These are phyloP conservation scores for Lepilemur septentrionalis DNA, from an alignment of 2,797 vertebrate genomes.

Conservation along the genomic window DNA sequence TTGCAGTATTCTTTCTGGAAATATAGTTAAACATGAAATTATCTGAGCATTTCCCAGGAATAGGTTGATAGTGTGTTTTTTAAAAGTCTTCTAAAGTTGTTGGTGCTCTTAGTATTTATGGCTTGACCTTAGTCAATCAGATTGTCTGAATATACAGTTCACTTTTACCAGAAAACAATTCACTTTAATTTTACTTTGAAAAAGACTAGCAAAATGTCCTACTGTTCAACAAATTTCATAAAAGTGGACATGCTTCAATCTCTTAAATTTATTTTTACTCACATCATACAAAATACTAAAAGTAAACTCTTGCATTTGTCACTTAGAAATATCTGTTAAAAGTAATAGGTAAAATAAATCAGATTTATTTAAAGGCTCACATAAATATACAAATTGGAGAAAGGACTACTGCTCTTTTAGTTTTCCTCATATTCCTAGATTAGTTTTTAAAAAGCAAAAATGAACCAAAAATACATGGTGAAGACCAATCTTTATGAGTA, in stretches of 20 bases:
- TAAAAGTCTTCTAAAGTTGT: neutral
- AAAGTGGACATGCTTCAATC: neutral
- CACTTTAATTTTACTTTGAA: neutral
- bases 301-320: neutral
- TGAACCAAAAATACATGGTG: neutral
- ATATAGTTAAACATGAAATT: neutral
- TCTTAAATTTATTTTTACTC: conserved; percentile 4
- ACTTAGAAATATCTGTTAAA: neutral
- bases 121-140: neutral
- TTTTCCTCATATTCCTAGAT: neutral
- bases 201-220: conserved; percentile 8
- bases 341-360: neutral
- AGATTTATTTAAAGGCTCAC: neutral
- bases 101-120: neutral
- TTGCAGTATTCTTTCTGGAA: neutral
- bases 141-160: neutral
- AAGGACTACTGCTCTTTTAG: neutral
- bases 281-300: neutral
- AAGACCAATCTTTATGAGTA: conserved; percentile 50
- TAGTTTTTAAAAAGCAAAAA: neutral
- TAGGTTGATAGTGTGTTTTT: neutral
- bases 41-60: neutral
- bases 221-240: neutral
- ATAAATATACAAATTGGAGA: neutral
- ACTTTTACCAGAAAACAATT: conserved; percentile 17